These are phyloP conservation scores for Kryptolebias marmoratus DNA, from an alignment of 2,113 vertebrate species.

Conservation along the genomic window DNA sequence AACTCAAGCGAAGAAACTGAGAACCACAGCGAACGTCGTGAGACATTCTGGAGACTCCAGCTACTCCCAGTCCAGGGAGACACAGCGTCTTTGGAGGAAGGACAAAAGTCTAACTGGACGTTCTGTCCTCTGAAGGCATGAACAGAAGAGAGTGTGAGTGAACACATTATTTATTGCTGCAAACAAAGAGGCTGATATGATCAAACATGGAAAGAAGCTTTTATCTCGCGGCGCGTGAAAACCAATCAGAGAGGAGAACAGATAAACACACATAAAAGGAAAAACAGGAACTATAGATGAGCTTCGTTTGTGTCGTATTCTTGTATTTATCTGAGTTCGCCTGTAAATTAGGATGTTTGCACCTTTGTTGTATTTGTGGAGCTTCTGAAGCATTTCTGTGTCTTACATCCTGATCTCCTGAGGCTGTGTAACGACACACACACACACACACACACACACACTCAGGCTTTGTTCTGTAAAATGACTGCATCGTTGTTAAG, in stretches of 20 bases:
- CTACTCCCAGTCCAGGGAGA: too few relatives aligned
- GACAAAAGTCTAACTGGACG: too few relatives aligned
- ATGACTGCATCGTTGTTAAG: slow-evolving; percentile 23
- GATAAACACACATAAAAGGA: slow-evolving; percentile 10
- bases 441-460: slow-evolving; percentile 37
- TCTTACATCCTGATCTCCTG: slow-evolving; percentile 52
- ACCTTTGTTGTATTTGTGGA: slow-evolving; percentile 25
- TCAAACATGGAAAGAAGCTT: too few relatives aligned
- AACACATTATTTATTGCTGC: too few relatives aligned
- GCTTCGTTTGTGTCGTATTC: background rate
- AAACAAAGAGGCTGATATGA: too few relatives aligned
- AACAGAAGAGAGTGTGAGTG: too few relatives aligned
- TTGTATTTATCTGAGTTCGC: background rate
- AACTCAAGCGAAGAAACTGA: too few relatives aligned
- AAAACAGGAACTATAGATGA: background rate
- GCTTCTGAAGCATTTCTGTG: slow-evolving; percentile 38
- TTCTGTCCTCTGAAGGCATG: too few relatives aligned
- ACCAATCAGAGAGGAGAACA: slow-evolving; percentile 22
- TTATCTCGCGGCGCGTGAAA: slow-evolving; percentile 6
- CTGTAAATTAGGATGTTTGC: background rate
- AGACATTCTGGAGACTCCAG: too few relatives aligned
- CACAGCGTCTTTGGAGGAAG: too few relatives aligned
- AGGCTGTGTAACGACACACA: background rate
- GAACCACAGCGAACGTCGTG: too few relatives aligned
- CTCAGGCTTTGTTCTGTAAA: slow-evolving; percentile 44